Evolutionary conservation across 64 coral and sea anemone genomes (phyloP).

Genomic region (Montipora capricornis): DNA sequence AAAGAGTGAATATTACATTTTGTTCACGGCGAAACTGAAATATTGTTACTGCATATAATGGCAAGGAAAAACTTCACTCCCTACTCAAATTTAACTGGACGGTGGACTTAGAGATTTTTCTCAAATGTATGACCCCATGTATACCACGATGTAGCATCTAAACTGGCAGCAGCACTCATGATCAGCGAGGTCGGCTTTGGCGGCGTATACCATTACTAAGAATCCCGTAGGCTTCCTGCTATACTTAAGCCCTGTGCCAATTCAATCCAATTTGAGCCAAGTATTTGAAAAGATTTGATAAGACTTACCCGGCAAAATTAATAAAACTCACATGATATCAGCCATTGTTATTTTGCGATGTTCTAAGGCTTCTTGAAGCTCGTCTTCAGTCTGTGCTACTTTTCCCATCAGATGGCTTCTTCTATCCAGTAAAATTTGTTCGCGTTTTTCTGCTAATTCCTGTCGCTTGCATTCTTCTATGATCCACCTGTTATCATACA

Average conservation of each 20-base stretch:
- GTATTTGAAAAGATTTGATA: too few species aligned
- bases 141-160: too few species aligned
- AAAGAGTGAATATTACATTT: background rate
- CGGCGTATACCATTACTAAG: too few species aligned
- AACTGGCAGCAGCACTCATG: too few species aligned
- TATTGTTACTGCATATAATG: background rate
- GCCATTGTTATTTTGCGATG: background rate
- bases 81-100: too few species aligned
- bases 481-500: background rate
- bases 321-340: background rate
- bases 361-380: background rate
- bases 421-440: background rate
- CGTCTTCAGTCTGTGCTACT: background rate
- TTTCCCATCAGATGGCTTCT: conserved; percentile 2
- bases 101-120: too few species aligned
- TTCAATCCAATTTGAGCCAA: too few species aligned
- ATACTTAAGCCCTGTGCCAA: too few species aligned
- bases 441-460: background rate
- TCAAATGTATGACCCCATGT: too few species aligned
- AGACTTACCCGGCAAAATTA: background rate
- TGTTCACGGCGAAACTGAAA: background rate
- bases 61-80: background rate
- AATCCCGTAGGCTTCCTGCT: too few species aligned
- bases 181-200: too few species aligned
- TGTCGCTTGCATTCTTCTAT: conserved; percentile 3